Percentiles rank a stretch among this genome's conserved stretches.
Evolutionary conservation across 1,140 invertebrate genomes (phyloP).

Genomic region (Onthophagus taurus): DNA sequence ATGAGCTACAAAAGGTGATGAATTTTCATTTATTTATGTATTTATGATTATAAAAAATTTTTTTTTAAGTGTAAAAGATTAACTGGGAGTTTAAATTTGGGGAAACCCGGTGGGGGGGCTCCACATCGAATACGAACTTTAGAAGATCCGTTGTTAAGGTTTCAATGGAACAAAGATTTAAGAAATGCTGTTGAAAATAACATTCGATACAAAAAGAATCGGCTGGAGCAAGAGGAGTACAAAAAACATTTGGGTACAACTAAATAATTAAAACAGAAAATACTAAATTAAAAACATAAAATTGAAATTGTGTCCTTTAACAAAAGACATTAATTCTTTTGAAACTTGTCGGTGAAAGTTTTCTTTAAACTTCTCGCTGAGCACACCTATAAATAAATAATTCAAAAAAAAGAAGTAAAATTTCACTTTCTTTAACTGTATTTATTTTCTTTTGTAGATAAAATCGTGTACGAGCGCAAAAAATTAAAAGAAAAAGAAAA

Average conservation of each 20-base stretch:
- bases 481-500: slow-evolving; percentile 20
- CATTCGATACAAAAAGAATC: slow-evolving; percentile 42
- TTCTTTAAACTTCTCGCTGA: no score
- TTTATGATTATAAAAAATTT: slow-evolving; percentile 1
- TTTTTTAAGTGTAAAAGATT: slow-evolving; percentile 31
- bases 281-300: no score
- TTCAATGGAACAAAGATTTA: slow-evolving; percentile 39
- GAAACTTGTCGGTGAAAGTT: no score
- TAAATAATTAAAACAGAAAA: no score
- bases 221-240: slow-evolving; percentile 40
- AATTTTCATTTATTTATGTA: slow-evolving; percentile 27
- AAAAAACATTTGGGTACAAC: slow-evolving; percentile 42
- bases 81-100: slow-evolving; percentile 25
- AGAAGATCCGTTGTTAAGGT: slow-evolving; percentile 43
- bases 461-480: slow-evolving; percentile 30
- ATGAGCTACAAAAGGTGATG: slow-evolving; percentile 34
- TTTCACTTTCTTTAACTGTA: no score
- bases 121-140: slow-evolving; percentile 36
- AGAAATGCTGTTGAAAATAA: slow-evolving; percentile 43
- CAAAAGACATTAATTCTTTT: no score
- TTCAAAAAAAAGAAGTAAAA: no score
- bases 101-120: slow-evolving; percentile 32
- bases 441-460: slow-evolving; percentile 30
- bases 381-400: no score
- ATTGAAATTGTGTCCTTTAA: no score